Base-by-base conservation (phyloP, 2,113 vertebrate genomes). In the Clinocottus analis region DNA sequence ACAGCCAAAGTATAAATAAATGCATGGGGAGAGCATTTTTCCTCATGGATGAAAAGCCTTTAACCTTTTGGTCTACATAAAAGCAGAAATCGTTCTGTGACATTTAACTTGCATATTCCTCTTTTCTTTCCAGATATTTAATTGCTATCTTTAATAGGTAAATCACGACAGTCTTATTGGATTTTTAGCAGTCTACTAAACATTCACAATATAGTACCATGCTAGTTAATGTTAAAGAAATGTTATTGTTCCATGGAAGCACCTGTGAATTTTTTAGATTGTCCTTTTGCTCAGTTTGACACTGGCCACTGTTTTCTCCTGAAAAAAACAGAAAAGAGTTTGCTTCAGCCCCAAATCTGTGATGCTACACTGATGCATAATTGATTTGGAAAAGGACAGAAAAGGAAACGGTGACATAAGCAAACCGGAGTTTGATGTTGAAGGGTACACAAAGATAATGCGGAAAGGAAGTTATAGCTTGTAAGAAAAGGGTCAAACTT, bases 1-100 rank as follows among this genome's bases (percentile, higher is more conserved):
- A 92, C 86, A 93, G 85, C 82, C 69, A 75, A 74, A 62, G 89
- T 93, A 94, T 95, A 94, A 95, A 94, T 95, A 95, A 92, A 95
- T 95, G 92, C 91, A 94, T 94, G 90, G 84, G 72, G 63, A 82
- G 73, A 91, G 76, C 85, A 85, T 92, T 93, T 93, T 89, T 88
- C 89, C 88, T 93, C 85, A 70, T 90, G 90, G 91, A 91, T 93
- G 90, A 87, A 90, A 88, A 85, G 85, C 87, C 92, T 93, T 93
- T 88, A 84, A 93, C 87, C 87, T 90, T 91, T 91, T 82, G 84
- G 86, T 90, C 89, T 64, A 79, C 85, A 77, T 85, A 89, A 89
- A 83, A 89, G 83, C 75, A 82, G 66, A 67, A 89, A 88, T 87
- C 58, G 39, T 90, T 81, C 81, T 85, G 75, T 89, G 85, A 83